Conservation (phyloP, 2,888 invertebrate species). For the Coelinius sp. region DNA sequence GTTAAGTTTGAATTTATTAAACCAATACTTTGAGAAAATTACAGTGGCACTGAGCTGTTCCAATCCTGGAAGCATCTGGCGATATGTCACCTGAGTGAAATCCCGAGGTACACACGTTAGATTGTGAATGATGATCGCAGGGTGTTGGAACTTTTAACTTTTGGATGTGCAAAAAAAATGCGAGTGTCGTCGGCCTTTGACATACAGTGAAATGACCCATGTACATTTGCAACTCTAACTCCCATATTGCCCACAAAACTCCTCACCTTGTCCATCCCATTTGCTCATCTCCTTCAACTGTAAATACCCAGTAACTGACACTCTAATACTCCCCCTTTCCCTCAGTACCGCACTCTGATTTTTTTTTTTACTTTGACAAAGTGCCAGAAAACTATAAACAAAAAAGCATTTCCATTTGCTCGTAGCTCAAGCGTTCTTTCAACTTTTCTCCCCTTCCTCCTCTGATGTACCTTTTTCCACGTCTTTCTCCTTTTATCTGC, state of each 20-base stretch:
- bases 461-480: conserved; percentile 5
- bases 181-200: conserved; percentile 28
- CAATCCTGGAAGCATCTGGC: neutral
- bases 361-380: conserved; percentile 38
- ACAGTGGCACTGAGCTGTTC: neutral
- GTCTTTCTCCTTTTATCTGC: conserved; percentile 3
- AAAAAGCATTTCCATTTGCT: conserved; percentile 28
- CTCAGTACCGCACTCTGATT: neutral
- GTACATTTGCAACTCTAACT: conserved; percentile 20
- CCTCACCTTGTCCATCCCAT: neutral
- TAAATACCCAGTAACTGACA: conserved; percentile 40
- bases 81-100: neutral
- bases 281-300: neutral
- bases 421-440: conserved; percentile 12
- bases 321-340: conserved; percentile 11
- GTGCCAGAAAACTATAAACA: conserved; percentile 41
- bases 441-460: neutral
- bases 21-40: neutral
- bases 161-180: conserved; percentile 8
- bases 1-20: neutral
- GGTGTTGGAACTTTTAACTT: neutral
- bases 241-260: neutral
- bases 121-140: neutral
- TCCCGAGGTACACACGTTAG: neutral
- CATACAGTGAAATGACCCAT: conserved; percentile 35